Evolutionary conservation across 2,888 invertebrate species (phyloP).

Genomic region (Sesia apiformis): DNA sequence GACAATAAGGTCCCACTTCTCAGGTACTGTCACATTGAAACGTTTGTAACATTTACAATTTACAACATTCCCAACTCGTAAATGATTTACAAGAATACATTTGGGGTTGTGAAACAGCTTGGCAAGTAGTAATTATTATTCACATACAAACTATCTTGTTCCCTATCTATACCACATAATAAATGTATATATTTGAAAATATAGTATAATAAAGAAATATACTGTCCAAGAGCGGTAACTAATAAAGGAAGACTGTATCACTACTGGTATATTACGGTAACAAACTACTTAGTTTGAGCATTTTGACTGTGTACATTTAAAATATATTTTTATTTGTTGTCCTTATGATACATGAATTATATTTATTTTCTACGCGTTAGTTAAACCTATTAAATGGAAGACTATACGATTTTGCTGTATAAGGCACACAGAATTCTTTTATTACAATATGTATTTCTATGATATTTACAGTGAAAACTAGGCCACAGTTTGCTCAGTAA

Average conservation of each 20-base stretch:
- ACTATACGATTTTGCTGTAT: conserved; percentile 66
- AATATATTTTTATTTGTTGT: neutral
- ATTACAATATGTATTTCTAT: conserved; percentile 2
- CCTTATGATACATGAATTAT: neutral
- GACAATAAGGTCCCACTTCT: too few relatives aligned
- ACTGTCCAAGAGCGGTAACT: conserved; percentile 44
- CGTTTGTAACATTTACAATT: too few relatives aligned
- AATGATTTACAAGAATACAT: too few relatives aligned
- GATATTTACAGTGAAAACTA: too few relatives aligned
- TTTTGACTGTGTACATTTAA: neutral
- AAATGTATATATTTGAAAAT: too few relatives aligned
- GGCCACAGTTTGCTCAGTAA: too few relatives aligned
- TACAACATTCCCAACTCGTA: too few relatives aligned
- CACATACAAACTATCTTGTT: neutral
- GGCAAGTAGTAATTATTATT: too few relatives aligned
- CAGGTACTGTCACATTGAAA: too few relatives aligned
- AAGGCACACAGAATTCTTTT: conserved; percentile 56
- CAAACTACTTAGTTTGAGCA: conserved; percentile 18
- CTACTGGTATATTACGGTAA: conserved; percentile 41
- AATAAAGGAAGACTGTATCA: conserved; percentile 40
- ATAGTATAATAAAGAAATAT: neutral
- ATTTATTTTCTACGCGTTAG: neutral
- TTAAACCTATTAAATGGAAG: conserved; percentile 37
- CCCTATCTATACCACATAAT: neutral
- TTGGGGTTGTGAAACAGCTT: too few relatives aligned